Percentiles rank a stretch among this genome's conserved stretches.
phyloP scores from a whole-genome alignment of 2,797 vertebrate genomes.

The Anabas testudineus region DNA sequence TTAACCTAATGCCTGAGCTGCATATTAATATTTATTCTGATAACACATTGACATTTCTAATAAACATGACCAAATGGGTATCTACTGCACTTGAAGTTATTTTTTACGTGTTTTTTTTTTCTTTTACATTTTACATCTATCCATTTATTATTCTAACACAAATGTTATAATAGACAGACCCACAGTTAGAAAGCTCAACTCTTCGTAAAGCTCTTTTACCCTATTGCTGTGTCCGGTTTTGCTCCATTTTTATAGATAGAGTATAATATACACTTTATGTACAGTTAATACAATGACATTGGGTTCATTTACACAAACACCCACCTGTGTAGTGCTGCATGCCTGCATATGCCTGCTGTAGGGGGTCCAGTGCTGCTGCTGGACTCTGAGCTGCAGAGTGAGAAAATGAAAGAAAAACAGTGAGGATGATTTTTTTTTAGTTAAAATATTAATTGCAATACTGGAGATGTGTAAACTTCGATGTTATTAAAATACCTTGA shows the following conservation, averaged over 20 bases:
- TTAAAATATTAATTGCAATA: not conserved
- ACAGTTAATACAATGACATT: not conserved
- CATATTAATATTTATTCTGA: constrained; percentile 13
- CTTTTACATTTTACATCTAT: not conserved
- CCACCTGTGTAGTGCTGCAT: constrained; percentile 96
- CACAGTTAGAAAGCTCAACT: not conserved
- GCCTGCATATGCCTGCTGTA: constrained; percentile 94
- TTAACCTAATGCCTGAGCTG: constrained; percentile 28
- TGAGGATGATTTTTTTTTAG: not conserved
- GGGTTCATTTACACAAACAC: constrained; percentile 30
- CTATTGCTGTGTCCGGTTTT: not conserved
- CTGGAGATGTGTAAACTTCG: not conserved
- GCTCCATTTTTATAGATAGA: too few relatives aligned
- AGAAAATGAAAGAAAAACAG: constrained; percentile 11
- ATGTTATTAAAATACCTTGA: constrained; percentile 84
- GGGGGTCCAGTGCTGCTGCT: constrained; percentile 88
- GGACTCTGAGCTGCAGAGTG: constrained; percentile 89
- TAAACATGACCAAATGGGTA: not conserved
- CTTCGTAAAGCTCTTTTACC: too few relatives aligned
- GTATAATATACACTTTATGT: not conserved
- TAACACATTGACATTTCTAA: not conserved
- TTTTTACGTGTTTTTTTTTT: not conserved
- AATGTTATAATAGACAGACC: not conserved
- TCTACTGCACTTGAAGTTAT: not conserved
- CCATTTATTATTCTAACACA: not conserved